Conservation (phyloP, 2,797 vertebrate species). For the Bufotes viridis region DNA sequence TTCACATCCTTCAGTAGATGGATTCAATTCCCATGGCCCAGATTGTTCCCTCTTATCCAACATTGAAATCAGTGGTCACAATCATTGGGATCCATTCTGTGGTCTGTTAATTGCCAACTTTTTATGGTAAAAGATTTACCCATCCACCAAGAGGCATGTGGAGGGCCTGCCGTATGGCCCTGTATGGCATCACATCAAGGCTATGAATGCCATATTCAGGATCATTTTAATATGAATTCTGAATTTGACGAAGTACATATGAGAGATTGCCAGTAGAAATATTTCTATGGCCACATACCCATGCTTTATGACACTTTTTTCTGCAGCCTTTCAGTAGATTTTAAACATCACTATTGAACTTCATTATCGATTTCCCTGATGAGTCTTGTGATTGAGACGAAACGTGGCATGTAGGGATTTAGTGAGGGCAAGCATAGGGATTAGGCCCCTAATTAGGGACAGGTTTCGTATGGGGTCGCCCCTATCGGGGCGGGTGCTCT, state of each 20-base stretch:
- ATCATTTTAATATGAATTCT: not conserved
- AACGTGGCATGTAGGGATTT: too few relatives aligned
- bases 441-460: too few relatives aligned
- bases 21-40: not conserved
- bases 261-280: not conserved
- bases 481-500: too few relatives aligned
- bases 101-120: not conserved
- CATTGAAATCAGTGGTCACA: not conserved
- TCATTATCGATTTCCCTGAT: too few relatives aligned
- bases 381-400: too few relatives aligned
- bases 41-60: not conserved
- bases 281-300: too few relatives aligned
- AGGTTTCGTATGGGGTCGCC: too few relatives aligned
- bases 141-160: not conserved
- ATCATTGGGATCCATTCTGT: not conserved
- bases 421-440: too few relatives aligned
- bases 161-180: not conserved
- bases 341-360: too few relatives aligned
- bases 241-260: not conserved
- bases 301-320: too few relatives aligned
- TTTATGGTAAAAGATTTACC: not conserved
- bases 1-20: too few relatives aligned
- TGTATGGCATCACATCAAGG: not conserved
- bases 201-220: not conserved
- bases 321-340: too few relatives aligned